phyloP scores from a whole-genome alignment of 2,113 vertebrate genomes.

The Leptodactylus fuscus region DNA sequence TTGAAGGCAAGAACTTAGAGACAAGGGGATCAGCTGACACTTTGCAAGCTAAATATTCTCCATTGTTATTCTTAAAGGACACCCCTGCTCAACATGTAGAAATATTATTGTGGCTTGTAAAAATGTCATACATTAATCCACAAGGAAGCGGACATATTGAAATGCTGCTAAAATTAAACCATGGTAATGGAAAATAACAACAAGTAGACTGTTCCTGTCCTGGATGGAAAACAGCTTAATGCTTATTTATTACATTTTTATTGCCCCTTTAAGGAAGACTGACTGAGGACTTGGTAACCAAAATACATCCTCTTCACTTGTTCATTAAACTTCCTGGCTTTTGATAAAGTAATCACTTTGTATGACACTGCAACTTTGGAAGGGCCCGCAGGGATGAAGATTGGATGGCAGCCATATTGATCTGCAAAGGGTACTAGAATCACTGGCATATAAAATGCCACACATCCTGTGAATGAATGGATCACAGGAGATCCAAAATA shows the following conservation, averaged over 20 bases:
- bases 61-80: too few species aligned
- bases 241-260: neutral
- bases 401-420: conserved; percentile 49
- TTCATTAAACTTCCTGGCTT: conserved; percentile 45
- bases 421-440: conserved; percentile 31
- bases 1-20: too few species aligned
- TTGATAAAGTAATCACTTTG: conserved; percentile 47
- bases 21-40: too few species aligned
- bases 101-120: neutral
- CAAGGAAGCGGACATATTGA: neutral
- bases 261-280: neutral
- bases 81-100: too few species aligned
- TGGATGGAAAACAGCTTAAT: neutral
- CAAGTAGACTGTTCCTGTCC: neutral
- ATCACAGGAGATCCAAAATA: conserved; percentile 42
- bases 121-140: neutral
- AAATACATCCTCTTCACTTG: conserved; percentile 23
- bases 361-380: conserved; percentile 40
- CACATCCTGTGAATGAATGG: conserved; percentile 47
- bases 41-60: too few species aligned
- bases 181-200: neutral
- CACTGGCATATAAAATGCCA: conserved; percentile 35
- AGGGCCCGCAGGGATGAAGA: neutral
- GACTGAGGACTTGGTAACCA: conserved; percentile 8
- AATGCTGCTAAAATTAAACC: neutral